Conservation (phyloP, 2,113 vertebrate species). For the Bettongia penicillata region DNA sequence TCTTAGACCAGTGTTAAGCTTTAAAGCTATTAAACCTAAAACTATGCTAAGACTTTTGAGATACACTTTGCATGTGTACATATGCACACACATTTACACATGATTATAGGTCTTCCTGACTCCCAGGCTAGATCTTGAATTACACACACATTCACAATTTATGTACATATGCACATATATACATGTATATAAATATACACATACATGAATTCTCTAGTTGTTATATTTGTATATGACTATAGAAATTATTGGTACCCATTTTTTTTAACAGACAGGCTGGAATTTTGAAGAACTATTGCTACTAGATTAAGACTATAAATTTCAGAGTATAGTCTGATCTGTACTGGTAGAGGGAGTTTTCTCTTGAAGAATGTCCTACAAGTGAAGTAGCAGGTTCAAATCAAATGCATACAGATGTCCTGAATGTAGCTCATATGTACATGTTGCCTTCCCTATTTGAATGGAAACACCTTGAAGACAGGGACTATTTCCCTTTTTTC, state of each 20-base stretch:
- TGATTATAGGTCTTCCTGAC: background rate
- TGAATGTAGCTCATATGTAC: background rate
- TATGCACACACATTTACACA: background rate
- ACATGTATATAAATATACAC: background rate
- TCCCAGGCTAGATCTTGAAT: background rate
- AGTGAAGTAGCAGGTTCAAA: background rate
- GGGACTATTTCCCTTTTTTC: background rate
- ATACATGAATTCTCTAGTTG: background rate
- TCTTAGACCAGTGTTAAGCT: background rate
- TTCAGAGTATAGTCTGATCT: background rate
- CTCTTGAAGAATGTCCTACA: background rate
- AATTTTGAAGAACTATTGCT: background rate
- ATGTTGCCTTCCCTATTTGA: background rate
- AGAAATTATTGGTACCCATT: background rate
- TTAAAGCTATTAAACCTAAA: background rate
- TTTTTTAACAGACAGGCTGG: background rate
- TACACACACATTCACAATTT: background rate
- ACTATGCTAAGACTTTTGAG: background rate
- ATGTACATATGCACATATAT: background rate
- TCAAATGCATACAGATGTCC: background rate
- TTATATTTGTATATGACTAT: background rate
- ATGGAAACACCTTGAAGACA: background rate
- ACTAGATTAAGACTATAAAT: background rate
- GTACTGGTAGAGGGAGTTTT: background rate
- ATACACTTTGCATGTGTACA: fast-evolving